These are phyloP conservation scores for Rhodeus uyekii DNA, from an alignment of 2,797 vertebrate species.

Conservation along the genomic window DNA sequence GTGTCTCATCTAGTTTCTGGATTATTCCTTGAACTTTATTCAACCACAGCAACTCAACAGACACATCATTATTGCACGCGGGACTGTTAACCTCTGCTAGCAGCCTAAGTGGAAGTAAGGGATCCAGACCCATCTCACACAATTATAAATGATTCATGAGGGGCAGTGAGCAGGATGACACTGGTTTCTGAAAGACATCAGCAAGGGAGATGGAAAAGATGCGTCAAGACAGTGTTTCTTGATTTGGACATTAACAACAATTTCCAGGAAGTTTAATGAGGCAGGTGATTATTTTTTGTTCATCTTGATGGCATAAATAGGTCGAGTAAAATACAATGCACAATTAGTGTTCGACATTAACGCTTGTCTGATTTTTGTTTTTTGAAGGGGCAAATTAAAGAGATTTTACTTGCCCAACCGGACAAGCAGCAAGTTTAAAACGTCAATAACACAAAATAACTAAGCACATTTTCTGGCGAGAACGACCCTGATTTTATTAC, in stretches of 20 bases:
- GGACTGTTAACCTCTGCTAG: conserved; percentile 17
- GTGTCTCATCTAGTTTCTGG: not conserved
- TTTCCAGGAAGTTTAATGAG: conserved; percentile 15
- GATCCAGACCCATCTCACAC: not conserved
- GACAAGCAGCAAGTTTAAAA: not conserved
- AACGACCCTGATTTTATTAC: not conserved
- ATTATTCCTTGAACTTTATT: conserved; percentile 9
- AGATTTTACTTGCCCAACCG: not conserved
- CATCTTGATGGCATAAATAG: conserved; percentile 1
- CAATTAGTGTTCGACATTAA: not conserved
- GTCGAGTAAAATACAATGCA: conserved; percentile 4
- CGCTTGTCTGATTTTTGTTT: not conserved
- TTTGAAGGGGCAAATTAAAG: not conserved
- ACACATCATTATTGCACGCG: conserved; percentile 26
- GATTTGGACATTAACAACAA: conserved; percentile 23
- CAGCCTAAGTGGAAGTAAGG: conserved; percentile 22
- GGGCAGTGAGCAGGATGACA: not conserved
- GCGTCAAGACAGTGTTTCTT: not conserved
- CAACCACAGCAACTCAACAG: not conserved
- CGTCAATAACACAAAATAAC: not conserved
- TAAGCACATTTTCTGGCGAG: not conserved
- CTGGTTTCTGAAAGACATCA: conserved; percentile 26
- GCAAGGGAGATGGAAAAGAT: conserved; percentile 15
- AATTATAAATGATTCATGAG: conserved; percentile 44
- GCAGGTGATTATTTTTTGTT: conserved; percentile 19